phyloP scores from a whole-genome alignment of 1,140 invertebrate genomes.

The Danaus melanippus region DNA sequence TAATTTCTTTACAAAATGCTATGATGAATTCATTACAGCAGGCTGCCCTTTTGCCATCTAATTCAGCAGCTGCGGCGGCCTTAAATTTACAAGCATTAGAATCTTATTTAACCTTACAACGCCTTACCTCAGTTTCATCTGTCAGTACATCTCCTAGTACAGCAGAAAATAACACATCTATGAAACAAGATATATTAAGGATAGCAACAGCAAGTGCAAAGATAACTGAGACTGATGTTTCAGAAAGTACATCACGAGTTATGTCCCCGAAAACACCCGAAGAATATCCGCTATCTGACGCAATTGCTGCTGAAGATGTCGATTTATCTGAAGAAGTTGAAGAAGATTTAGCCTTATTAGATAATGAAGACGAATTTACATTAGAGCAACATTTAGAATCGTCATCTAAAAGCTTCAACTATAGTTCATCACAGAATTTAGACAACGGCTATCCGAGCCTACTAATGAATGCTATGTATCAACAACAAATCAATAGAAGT shows the following conservation, averaged over 20 bases:
- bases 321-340: constrained; percentile 76
- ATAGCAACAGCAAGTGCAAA: constrained; percentile 73
- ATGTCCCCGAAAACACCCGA: constrained; percentile 66
- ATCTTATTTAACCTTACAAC: constrained; percentile 85
- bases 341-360: constrained; percentile 74
- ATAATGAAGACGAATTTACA: constrained; percentile 73
- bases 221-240: constrained; percentile 74
- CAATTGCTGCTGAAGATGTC: constrained; percentile 73
- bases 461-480: constrained; percentile 75
- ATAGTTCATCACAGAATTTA: constrained; percentile 66
- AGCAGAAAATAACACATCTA: constrained; percentile 41
- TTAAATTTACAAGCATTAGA: constrained; percentile 86
- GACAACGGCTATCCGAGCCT: constrained; percentile 74
- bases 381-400: constrained; percentile 69
- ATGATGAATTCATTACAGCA: constrained; percentile 83
- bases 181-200: constrained; percentile 73
- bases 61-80: constrained; percentile 83
- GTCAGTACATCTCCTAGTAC: constrained; percentile 51
- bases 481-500: constrained; percentile 69
- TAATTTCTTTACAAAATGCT: constrained; percentile 82
- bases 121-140: constrained; percentile 74
- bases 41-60: constrained; percentile 81
- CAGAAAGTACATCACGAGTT: constrained; percentile 51
- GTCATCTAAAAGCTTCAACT: constrained; percentile 60
- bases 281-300: constrained; percentile 58